Base-by-base conservation (phyloP, 2,888 invertebrate genomes). In the Acanthacorydalis orientalis region DNA sequence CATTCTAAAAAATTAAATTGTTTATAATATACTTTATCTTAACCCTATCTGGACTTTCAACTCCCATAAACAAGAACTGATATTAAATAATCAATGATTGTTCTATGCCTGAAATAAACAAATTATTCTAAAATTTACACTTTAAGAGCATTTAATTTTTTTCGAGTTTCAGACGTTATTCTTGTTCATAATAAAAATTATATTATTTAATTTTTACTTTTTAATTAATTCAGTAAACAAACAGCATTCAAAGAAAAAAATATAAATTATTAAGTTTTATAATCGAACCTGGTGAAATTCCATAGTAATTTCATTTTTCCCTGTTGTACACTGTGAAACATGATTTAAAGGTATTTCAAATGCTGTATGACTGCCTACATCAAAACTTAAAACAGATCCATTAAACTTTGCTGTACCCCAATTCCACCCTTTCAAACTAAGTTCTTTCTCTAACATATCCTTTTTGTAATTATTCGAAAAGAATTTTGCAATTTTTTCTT, bases 401-500 rank as follows among this genome's bases (percentile, higher is more conserved):
- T 80, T 81, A 61, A 99, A 97, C 56, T 88, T 86, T 0, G 92
- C 91, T 0, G 88, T 86, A 31, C 98, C 98, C 92, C 97, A 98
- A 66, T 98, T 99, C 97, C 97, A 98, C 1, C 98, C 98, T 63
- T 92, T 95, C 1, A 96, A 72, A 52, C 92, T 88, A 46, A 93
- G 67, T 59, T 98, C 97, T 58, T 88, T 89, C 58, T 90, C 91
- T 43, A 89, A 69, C 78, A 96, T 79, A 49, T 88, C 84, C 55
- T 85, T 83, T 31, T 80, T 74, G 64, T 93, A 96, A 53, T 83
- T 80, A 7, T 74, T 71, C 52, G 81, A 77, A 55, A 96, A 85
- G 64, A 91, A 97, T 56, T 88, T 86, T 0, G 86, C 81, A 41
- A 98, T 75, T 63, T 92, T 93, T 43, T 96, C 95, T 68, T 87